These are phyloP conservation scores for Lacanobia wlatinum DNA, from an alignment of 2,888 invertebrate genomes.

Conservation along the genomic window DNA sequence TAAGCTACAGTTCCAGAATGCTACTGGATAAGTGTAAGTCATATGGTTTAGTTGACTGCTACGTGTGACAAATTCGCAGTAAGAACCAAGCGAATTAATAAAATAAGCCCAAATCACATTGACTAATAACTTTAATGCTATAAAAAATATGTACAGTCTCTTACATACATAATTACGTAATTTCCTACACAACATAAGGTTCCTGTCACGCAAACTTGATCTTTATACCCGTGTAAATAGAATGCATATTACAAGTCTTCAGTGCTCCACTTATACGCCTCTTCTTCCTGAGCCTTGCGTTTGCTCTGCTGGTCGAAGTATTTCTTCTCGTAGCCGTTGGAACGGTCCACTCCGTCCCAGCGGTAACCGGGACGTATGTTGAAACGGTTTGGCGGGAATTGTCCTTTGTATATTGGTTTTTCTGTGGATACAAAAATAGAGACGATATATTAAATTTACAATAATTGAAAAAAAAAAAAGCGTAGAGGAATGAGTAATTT, in stretches of 20 bases:
- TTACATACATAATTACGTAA: slow-evolving; percentile 45
- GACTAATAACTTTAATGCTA: slow-evolving; percentile 49
- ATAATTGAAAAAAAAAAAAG: too few species aligned
- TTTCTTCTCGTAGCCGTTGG: slow-evolving; percentile 98
- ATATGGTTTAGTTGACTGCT: too few species aligned
- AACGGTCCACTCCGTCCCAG: slow-evolving; percentile 99
- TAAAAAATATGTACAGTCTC: slow-evolving; percentile 63
- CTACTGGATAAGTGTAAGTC: too few species aligned
- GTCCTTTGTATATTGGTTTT: slow-evolving; percentile 95
- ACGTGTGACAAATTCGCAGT: too few species aligned
- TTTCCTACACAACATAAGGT: slow-evolving; percentile 15
- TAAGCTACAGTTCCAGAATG: too few species aligned
- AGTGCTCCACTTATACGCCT: slow-evolving; percentile 98
- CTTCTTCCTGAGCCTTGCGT: slow-evolving; percentile 94
- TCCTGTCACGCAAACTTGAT: slow-evolving; percentile 30
- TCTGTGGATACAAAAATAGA: slow-evolving; percentile 78
- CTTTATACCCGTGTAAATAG: slow-evolving; percentile 1
- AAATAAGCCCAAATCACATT: slow-evolving; percentile 14
- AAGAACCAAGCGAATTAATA: not conserved
- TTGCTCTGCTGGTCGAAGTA: slow-evolving; percentile 95
- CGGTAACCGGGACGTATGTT: slow-evolving; percentile 97
- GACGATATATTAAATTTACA: not conserved
- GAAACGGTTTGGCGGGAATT: slow-evolving; percentile 97
- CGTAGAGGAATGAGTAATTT: too few species aligned
- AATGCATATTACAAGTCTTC: slow-evolving; percentile 95